These are phyloP conservation scores for Merluccius polli DNA, from an alignment of 2,797 vertebrate genomes.

Conservation along the genomic window DNA sequence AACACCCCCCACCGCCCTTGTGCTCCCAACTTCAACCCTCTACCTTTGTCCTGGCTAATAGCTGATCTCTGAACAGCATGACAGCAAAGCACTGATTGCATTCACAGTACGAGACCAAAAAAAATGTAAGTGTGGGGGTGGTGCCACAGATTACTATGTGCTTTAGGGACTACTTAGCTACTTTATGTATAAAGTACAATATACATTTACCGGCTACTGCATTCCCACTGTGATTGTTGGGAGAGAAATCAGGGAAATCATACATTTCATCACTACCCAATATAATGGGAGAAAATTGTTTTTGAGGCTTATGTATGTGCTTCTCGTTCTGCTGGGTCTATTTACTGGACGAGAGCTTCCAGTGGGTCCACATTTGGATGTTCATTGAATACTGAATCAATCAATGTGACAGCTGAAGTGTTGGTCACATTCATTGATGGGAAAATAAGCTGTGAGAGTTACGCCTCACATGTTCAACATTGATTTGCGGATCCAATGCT, in stretches of 20 bases:
- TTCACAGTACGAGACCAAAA: neutral
- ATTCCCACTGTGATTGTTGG: neutral
- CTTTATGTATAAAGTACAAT: neutral
- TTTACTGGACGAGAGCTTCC: neutral
- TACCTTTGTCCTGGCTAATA: slow-evolving; percentile 12
- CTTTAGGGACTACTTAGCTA: neutral
- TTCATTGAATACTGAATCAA: neutral
- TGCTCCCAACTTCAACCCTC: neutral
- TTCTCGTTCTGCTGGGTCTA: neutral
- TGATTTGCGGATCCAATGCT: neutral
- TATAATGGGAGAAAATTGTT: neutral
- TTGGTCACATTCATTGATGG: neutral
- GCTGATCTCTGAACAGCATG: neutral
- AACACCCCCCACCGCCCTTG: neutral
- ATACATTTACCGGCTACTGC: neutral
- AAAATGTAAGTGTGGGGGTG: neutral
- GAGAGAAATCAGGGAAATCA: neutral
- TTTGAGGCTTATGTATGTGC: neutral
- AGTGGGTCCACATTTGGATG: neutral
- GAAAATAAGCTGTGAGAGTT: neutral
- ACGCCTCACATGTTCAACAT: neutral
- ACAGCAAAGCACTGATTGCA: neutral
- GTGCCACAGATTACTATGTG: neutral
- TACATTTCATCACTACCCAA: neutral
- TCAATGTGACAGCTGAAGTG: neutral